These are phyloP conservation scores for Meghimatium bilineatum DNA, from an alignment of 2,888 invertebrate species.

Conservation along the genomic window DNA sequence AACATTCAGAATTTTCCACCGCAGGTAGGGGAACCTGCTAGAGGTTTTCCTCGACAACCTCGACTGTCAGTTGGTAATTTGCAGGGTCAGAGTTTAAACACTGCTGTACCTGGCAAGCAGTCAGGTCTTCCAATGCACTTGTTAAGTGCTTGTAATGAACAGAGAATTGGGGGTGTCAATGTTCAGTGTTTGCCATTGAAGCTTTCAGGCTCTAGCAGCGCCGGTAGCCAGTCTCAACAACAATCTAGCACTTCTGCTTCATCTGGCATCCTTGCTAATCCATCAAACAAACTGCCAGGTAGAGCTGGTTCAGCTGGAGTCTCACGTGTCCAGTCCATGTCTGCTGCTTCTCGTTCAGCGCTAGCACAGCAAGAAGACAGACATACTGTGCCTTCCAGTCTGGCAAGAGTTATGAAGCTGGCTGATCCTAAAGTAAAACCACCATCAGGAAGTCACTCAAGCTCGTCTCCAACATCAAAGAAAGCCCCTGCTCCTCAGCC, in stretches of 20 bases:
- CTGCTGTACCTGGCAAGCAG: conserved; percentile 40
- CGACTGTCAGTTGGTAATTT: conserved; percentile 51
- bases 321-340: conserved; percentile 43
- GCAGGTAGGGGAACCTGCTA: conserved; percentile 19
- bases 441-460: conserved; percentile 16
- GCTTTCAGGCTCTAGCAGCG: conserved; percentile 75
- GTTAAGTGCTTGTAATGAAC: conserved; percentile 87
- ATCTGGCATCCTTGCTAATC: conserved; percentile 20
- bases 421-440: conserved; percentile 63
- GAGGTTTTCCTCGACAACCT: conserved; percentile 50
- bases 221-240: conserved; percentile 27
- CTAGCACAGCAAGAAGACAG: conserved; percentile 53
- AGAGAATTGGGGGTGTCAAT: conserved; percentile 83
- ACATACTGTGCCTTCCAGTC: conserved; percentile 53
- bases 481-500: conserved; percentile 33
- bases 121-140: conserved; percentile 83
- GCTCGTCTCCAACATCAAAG: not conserved
- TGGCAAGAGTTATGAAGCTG: conserved; percentile 65
- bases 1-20: conserved; percentile 22
- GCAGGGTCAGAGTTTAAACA: conserved; percentile 34
- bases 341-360: conserved; percentile 39
- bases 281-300: conserved; percentile 50
- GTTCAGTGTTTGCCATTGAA: conserved; percentile 94
- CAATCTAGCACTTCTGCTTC: conserved; percentile 19
- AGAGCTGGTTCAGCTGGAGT: conserved; percentile 37